These are phyloP conservation scores for Galaxea fascicularis DNA, from an alignment of 92 coral and sea anemone genomes.

Conservation along the genomic window DNA sequence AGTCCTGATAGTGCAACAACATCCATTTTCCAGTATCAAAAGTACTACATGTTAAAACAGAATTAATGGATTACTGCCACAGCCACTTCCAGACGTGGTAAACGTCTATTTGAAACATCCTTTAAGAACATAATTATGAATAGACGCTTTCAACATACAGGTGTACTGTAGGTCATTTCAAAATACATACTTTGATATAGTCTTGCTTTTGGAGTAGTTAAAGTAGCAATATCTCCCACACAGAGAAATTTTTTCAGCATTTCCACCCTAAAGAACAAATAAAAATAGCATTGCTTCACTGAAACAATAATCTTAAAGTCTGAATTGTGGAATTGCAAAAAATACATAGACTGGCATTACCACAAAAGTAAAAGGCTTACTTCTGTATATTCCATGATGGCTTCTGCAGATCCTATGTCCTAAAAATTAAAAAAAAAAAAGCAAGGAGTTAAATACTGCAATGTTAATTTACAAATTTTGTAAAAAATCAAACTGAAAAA, in stretches of 20 bases:
- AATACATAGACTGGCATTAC: neutral
- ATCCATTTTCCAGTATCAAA: no score
- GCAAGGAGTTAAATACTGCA: neutral
- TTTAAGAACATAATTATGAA: no score
- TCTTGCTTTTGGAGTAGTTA: slow-evolving; percentile 92
- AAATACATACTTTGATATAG: slow-evolving; percentile 82
- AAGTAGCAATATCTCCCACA: slow-evolving; percentile 91
- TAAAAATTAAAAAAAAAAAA: slow-evolving; percentile 3
- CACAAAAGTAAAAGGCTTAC: slow-evolving; percentile 26
- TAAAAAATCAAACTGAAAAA: no score
- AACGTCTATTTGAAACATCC: no score
- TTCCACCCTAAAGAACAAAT: slow-evolving; percentile 48
- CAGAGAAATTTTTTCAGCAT: slow-evolving; percentile 63
- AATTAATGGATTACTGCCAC: no score
- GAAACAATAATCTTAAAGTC: neutral
- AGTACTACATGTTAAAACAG: no score
- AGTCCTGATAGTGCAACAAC: no score
- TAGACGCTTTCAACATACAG: no score
- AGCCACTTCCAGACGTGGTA: no score
- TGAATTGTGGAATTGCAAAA: neutral
- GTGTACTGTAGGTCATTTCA: no score
- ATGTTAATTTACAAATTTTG: no score
- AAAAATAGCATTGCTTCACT: neutral
- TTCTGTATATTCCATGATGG: slow-evolving; percentile 64
- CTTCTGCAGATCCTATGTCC: slow-evolving; percentile 74